These are phyloP conservation scores for Piezodorus guildinii DNA, from an alignment of 1,140 invertebrate genomes.

Conservation along the genomic window DNA sequence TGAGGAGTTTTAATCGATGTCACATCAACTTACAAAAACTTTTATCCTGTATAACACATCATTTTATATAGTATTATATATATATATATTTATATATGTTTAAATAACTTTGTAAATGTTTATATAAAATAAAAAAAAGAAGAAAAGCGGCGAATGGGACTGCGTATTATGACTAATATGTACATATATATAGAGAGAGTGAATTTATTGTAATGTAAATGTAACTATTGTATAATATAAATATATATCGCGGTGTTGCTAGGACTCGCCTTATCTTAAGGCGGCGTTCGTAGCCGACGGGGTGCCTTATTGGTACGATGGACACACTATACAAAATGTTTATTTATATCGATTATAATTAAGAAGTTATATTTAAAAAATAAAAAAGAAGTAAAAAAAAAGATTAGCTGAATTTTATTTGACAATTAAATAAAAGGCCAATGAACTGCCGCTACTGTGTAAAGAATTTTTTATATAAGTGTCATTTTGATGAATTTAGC, in stretches of 20 bases:
- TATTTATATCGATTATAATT: background rate
- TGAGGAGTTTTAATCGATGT: background rate
- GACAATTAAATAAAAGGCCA: background rate
- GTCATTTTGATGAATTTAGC: background rate
- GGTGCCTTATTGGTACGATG: slow-evolving; percentile 10
- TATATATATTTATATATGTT: slow-evolving; percentile 5
- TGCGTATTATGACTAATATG: too few relatives aligned
- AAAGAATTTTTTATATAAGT: background rate
- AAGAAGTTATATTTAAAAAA: too few relatives aligned
- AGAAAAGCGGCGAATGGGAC: too few relatives aligned
- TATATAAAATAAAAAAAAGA: too few relatives aligned
- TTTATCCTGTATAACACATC: slow-evolving; percentile 7
- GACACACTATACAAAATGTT: background rate
- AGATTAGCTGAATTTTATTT: background rate
- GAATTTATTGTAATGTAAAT: background rate
- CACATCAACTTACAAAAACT: background rate
- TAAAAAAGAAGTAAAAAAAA: too few relatives aligned
- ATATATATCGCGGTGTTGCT: background rate
- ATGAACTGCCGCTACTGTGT: background rate
- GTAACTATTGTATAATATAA: background rate
- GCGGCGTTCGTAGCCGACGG: background rate
- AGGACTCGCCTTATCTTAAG: background rate
- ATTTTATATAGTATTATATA: slow-evolving; percentile 16
- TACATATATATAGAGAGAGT: too few relatives aligned
- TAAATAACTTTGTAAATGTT: background rate